Percentiles rank a stretch among this genome's conserved stretches.
Evolutionary conservation across 2,113 vertebrate species (phyloP).

Genomic region (Procapra przewalskii): DNA sequence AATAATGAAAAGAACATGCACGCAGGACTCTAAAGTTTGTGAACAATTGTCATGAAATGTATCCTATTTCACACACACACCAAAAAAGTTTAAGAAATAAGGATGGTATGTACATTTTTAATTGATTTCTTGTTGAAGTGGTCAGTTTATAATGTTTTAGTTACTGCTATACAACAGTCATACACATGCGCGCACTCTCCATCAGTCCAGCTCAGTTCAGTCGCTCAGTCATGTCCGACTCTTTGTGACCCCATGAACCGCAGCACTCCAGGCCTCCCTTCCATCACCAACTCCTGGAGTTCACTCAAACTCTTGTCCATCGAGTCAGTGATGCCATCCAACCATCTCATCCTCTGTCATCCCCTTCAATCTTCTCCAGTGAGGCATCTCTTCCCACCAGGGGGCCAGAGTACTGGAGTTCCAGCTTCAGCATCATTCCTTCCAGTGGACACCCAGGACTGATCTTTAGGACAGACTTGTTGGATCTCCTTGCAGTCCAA

Average conservation of each 20-base stretch:
- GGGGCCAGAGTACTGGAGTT: not conserved
- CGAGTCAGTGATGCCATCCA: not conserved
- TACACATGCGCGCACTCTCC: not conserved
- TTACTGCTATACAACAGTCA: not conserved
- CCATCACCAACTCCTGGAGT: not conserved
- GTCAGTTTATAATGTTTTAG: not conserved
- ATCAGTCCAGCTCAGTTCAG: not conserved
- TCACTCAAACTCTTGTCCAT: not conserved
- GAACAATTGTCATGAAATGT: not conserved
- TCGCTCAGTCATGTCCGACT: not conserved
- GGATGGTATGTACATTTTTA: not conserved
- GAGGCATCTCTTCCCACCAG: not conserved
- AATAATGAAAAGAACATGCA: not conserved
- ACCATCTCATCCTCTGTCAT: rapidly evolving
- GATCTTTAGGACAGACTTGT: not conserved
- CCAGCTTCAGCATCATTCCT: not conserved
- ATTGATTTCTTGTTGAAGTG: not conserved
- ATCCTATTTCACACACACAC: not conserved
- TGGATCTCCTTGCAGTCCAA: not conserved
- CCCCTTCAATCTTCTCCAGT: not conserved
- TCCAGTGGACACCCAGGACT: not conserved
- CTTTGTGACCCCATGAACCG: not conserved
- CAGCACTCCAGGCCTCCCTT: not conserved
- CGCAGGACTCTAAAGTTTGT: not conserved
- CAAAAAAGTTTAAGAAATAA: not conserved